These are phyloP conservation scores for Metopia argyrocephala DNA, from an alignment of 2,888 invertebrate genomes.

Conservation along the genomic window DNA sequence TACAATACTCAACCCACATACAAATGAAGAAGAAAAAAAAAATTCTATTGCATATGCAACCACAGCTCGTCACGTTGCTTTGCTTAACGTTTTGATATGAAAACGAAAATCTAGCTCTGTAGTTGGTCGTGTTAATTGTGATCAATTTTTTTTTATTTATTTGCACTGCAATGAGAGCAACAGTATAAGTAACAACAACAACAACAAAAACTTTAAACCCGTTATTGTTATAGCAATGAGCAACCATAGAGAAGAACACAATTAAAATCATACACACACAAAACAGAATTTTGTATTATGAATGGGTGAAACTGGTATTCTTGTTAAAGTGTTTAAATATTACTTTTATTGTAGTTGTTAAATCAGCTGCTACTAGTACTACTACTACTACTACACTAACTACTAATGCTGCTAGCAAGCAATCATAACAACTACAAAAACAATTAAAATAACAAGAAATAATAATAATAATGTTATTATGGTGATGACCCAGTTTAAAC, in stretches of 20 bases:
- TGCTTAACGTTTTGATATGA: not conserved
- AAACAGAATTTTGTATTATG: not conserved
- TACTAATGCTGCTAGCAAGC: no score
- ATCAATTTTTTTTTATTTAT: no score
- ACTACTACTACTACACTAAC: no score
- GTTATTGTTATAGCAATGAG: no score
- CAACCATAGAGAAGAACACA: not conserved
- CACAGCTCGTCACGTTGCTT: not conserved
- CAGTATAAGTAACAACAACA: no score
- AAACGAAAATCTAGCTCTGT: not conserved
- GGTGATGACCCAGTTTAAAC: conserved; percentile 8
- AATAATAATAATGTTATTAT: conserved; percentile 1
- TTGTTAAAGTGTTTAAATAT: not conserved
- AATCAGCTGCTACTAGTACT: not conserved
- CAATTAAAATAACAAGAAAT: not conserved
- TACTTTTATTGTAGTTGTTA: not conserved
- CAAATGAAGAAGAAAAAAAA: not conserved
- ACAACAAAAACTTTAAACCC: no score
- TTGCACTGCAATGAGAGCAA: no score
- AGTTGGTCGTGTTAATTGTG: not conserved
- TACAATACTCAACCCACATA: not conserved
- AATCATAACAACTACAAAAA: not conserved
- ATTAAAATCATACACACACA: not conserved
- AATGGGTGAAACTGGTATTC: not conserved
- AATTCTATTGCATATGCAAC: not conserved